These are phyloP conservation scores for Tinea trinotella DNA, from an alignment of 2,888 invertebrate genomes.

Conservation along the genomic window DNA sequence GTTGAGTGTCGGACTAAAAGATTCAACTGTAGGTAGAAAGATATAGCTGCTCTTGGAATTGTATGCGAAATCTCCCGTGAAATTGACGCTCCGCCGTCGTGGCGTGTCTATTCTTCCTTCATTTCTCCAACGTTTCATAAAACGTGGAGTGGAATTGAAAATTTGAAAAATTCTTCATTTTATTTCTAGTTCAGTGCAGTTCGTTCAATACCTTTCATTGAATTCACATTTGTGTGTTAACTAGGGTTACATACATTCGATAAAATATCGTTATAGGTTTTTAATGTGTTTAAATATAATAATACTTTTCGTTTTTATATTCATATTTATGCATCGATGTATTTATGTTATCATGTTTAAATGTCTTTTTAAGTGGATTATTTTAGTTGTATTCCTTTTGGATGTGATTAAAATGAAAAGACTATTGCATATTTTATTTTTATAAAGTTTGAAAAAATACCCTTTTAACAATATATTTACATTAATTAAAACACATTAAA, in stretches of 20 bases:
- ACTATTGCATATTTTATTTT: no score
- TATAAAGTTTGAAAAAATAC: no score
- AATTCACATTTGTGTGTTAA: conserved; percentile 11
- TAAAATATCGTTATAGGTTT: no score
- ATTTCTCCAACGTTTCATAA: conserved; percentile 26
- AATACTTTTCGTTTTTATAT: no score
- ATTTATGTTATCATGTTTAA: no score
- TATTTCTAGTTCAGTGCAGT: conserved; percentile 16
- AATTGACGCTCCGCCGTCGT: conserved; percentile 49
- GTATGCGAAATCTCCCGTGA: conserved; percentile 60
- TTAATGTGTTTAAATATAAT: no score
- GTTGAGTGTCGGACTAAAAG: conserved; percentile 22
- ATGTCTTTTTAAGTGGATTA: no score
- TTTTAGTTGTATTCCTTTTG: no score
- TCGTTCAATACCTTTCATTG: conserved; percentile 10
- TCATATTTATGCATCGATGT: no score
- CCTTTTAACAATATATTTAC: no score
- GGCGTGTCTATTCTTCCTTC: conserved; percentile 40
- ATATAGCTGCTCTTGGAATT: conserved; percentile 27
- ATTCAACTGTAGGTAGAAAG: conserved; percentile 20
- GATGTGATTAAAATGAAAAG: no score
- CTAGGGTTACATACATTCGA: neutral
- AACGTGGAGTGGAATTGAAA: conserved; percentile 37
- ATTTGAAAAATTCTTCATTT: conserved; percentile 27
- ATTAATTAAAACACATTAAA: no score